A percentile compares a stretch with the other conserved stretches of the same genome.
Conservation (phyloP, 2,888 invertebrate species). For the Chaitophorus viminalis region DNA sequence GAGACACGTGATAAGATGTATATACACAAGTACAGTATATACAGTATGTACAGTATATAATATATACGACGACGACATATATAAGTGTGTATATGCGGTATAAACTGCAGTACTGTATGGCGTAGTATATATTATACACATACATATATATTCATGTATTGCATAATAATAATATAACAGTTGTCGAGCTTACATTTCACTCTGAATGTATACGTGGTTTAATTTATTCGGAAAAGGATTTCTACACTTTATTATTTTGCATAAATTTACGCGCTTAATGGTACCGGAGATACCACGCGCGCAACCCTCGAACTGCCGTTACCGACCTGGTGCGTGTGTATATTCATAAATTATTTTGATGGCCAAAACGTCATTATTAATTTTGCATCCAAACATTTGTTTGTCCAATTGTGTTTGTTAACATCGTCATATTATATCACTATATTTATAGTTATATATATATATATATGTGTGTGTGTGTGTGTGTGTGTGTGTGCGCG, state of each 20-base stretch:
- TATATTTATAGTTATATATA: no score
- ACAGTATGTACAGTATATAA: background rate
- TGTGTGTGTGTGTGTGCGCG: background rate
- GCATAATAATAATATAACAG: background rate
- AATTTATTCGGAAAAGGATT: slow-evolving; percentile 42
- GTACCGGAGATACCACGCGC: background rate
- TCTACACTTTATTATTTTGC: slow-evolving; percentile 37
- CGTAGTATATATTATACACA: background rate
- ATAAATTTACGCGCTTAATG: slow-evolving; percentile 25
- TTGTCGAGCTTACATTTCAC: background rate
- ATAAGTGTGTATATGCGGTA: background rate
- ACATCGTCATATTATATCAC: no score
- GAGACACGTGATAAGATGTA: background rate
- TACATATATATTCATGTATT: background rate
- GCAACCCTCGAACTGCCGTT: background rate
- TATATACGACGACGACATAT: background rate
- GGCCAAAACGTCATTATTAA: slow-evolving; percentile 40
- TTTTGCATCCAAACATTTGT: slow-evolving; percentile 20
- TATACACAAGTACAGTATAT: background rate
- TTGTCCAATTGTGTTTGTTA: slow-evolving; percentile 22
- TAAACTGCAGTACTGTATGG: background rate
- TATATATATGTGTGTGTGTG: background rate
- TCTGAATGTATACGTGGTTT: background rate
- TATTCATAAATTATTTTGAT: slow-evolving; percentile 26
- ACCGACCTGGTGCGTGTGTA: background rate